A percentile compares a stretch with the other conserved stretches of the same genome.
These are phyloP conservation scores for Oscheius sp. DNA, from an alignment of 1,140 invertebrate genomes.

Conservation along the genomic window DNA sequence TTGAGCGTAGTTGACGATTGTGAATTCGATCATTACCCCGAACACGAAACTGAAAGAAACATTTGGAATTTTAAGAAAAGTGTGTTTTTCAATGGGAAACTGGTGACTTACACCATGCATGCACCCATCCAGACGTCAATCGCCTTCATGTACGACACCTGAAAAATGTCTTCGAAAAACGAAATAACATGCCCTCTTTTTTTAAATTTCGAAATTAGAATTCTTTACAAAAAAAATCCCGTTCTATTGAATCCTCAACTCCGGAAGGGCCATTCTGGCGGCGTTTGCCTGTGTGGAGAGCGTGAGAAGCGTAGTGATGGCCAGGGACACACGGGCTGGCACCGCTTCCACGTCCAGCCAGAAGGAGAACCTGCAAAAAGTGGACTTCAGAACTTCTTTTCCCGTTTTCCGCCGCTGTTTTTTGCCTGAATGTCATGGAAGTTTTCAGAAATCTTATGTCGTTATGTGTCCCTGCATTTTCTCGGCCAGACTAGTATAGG, in stretches of 20 bases:
- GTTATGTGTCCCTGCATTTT: no score
- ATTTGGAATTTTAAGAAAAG: no score
- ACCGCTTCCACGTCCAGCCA: constrained; percentile 75
- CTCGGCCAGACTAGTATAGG: no score
- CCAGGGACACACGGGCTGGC: constrained; percentile 75
- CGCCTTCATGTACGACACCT: constrained; percentile 63
- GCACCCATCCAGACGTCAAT: constrained; percentile 67
- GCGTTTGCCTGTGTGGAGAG: constrained; percentile 55
- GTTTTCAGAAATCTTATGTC: neutral
- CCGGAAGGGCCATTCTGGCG: constrained; percentile 46
- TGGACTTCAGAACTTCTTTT: no score
- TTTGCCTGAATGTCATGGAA: neutral
- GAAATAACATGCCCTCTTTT: no score
- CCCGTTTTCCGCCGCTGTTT: no score
- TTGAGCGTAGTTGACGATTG: constrained; percentile 48
- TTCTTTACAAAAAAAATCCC: neutral
- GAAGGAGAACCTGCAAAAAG: constrained; percentile 67
- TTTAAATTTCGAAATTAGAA: neutral
- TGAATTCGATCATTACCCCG: constrained; percentile 51
- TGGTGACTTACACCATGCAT: constrained; percentile 64
- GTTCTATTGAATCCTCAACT: constrained; percentile 16
- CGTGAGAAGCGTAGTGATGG: constrained; percentile 73
- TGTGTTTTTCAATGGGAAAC: no score
- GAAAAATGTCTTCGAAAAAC: neutral
- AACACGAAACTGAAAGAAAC: constrained; percentile 47